These are phyloP conservation scores for Gasterosteus nipponicus DNA, from an alignment of 2,113 vertebrate species.

Conservation along the genomic window DNA sequence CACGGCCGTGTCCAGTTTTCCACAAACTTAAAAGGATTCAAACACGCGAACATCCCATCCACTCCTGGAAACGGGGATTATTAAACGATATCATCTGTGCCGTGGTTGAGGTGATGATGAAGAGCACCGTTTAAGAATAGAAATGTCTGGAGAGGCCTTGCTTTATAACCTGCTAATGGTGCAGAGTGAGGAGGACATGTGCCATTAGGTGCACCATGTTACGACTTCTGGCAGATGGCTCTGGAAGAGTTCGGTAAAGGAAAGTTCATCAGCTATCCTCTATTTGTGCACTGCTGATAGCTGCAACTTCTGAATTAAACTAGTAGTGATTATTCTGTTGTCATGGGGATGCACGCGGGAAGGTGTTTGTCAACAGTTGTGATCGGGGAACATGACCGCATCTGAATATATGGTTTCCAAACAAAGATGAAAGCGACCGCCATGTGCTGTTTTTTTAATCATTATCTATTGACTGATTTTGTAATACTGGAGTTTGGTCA, in stretches of 20 bases:
- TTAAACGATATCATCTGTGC: constrained; percentile 58
- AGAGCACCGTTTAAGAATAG: constrained; percentile 56
- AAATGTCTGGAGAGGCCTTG: constrained; percentile 6
- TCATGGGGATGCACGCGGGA: background rate
- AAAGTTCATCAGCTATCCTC: constrained; percentile 36
- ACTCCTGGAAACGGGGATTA: constrained; percentile 64
- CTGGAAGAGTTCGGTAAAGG: constrained; percentile 42
- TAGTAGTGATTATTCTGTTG: constrained; percentile 16
- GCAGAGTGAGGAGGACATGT: constrained; percentile 34
- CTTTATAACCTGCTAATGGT: constrained; percentile 75
- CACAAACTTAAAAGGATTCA: background rate
- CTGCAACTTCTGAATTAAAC: constrained; percentile 5
- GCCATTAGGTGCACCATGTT: constrained; percentile 58
- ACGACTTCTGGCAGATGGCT: constrained; percentile 72
- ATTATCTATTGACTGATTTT: constrained; percentile 23
- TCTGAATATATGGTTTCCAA: constrained; percentile 46
- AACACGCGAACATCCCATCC: constrained; percentile 32
- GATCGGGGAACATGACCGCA: constrained; percentile 5
- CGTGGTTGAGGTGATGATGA: constrained; percentile 59
- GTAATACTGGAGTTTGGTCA: constrained; percentile 54
- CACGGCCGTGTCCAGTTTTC: background rate
- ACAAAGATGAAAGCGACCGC: background rate
- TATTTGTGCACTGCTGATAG: constrained; percentile 2
- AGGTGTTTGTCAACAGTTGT: constrained; percentile 16
- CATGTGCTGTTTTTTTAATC: constrained; percentile 33